Conservation (phyloP, 2,113 vertebrate species). For the Chunga burmeisteri region DNA sequence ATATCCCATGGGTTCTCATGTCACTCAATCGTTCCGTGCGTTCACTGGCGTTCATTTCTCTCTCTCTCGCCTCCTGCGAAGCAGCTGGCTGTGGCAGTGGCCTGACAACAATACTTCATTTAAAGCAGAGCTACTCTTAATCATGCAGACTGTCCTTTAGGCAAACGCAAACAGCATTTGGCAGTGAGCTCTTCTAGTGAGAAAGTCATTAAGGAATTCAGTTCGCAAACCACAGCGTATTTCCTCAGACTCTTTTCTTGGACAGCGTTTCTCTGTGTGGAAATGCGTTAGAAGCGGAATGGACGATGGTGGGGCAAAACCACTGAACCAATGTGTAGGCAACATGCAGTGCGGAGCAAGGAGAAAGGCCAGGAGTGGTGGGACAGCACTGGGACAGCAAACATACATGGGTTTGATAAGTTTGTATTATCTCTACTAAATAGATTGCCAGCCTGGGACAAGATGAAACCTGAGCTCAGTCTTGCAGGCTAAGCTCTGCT, state of each 20-base stretch:
- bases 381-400: background rate
- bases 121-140: background rate
- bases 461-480: background rate
- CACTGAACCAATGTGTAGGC: fast-evolving
- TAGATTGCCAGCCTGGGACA: background rate
- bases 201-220: conserved; percentile 53
- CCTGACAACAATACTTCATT: conserved; percentile 5
- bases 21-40: fast-evolving
- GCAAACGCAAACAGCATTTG: conserved; percentile 33
- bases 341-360: fast-evolving
- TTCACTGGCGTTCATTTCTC: background rate
- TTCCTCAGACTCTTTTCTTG: conserved; percentile 43
- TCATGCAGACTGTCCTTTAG: background rate
- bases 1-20: background rate
- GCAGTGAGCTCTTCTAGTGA: conserved; percentile 41
- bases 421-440: background rate
- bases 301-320: background rate
- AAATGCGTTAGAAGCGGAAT: background rate
- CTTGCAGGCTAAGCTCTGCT: background rate
- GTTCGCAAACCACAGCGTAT: conserved; percentile 5
- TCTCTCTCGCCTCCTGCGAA: background rate
- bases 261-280: background rate
- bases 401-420: background rate
- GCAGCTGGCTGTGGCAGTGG: conserved; percentile 17
- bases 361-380: background rate